Percentiles rank a stretch among this genome's conserved stretches.
Evolutionary conservation across 1,140 invertebrate species (phyloP).

Genomic region (Drosophila chauvacae): DNA sequence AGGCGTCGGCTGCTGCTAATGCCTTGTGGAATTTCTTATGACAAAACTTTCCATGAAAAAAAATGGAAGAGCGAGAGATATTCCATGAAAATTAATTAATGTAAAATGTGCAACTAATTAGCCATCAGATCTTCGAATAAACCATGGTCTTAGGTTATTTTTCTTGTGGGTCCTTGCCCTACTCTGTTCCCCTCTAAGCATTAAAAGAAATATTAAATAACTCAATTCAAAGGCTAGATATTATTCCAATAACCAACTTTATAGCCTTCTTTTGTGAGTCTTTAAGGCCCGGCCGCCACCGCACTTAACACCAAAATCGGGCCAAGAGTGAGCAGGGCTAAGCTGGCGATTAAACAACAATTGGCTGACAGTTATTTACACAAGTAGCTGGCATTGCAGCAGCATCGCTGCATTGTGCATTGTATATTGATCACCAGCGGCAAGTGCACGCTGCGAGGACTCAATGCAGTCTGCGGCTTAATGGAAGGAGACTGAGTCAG

Average conservation of each 20-base stretch:
- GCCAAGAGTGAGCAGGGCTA: constrained; percentile 30
- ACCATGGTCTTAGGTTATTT: not conserved
- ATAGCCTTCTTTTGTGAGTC: not conserved
- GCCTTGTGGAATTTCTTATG: constrained; percentile 57
- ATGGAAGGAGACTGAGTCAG: constrained; percentile 12
- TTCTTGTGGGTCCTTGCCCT: not conserved
- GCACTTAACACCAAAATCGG: constrained; percentile 71
- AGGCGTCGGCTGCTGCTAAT: constrained; percentile 66
- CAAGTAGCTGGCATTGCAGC: constrained; percentile 64
- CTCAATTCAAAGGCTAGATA: not conserved
- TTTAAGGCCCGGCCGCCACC: constrained; percentile 6
- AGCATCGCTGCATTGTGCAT: constrained; percentile 37
- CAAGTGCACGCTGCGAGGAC: constrained; percentile 8
- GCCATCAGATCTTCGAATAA: constrained; percentile 25
- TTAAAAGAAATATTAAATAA: too few relatives aligned
- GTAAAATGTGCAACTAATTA: constrained; percentile 83
- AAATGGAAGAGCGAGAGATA: constrained; percentile 24
- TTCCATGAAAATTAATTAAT: constrained; percentile 79
- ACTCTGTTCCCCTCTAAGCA: too few relatives aligned
- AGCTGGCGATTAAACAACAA: constrained; percentile 82
- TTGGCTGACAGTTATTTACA: constrained; percentile 83
- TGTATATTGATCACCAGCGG: constrained; percentile 44
- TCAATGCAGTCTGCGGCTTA: constrained; percentile 59
- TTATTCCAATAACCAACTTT: not conserved
- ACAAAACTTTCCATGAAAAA: constrained; percentile 46